Evolutionary conservation across 2,888 invertebrate genomes (phyloP).

Genomic region (Ophion slaviceki): DNA sequence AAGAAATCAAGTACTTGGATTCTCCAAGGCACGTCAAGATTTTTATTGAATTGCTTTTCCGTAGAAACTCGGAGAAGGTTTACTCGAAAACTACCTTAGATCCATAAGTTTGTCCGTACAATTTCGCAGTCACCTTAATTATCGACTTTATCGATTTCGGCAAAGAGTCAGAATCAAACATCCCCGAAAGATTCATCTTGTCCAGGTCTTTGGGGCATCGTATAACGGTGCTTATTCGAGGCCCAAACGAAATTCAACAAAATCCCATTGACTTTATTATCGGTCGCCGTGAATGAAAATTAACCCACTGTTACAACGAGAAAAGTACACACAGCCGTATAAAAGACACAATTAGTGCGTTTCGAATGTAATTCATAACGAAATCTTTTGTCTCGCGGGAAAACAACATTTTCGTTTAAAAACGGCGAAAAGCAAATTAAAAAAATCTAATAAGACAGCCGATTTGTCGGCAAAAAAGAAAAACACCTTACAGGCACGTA

Average conservation of each 20-base stretch:
- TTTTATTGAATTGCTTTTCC: too few relatives aligned
- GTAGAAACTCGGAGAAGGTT: too few relatives aligned
- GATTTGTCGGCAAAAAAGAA: conserved; percentile 22
- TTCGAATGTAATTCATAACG: conserved; percentile 7
- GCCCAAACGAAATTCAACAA: background rate
- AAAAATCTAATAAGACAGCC: conserved; percentile 1
- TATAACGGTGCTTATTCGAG: background rate
- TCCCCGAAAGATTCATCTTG: background rate
- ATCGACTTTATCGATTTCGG: too few relatives aligned
- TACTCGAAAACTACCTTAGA: too few relatives aligned
- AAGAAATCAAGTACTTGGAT: too few relatives aligned
- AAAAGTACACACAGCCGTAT: background rate
- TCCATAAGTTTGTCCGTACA: too few relatives aligned
- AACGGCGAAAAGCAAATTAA: conserved; percentile 6
- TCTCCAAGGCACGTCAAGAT: too few relatives aligned
- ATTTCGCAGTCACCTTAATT: too few relatives aligned
- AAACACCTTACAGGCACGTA: conserved; percentile 34
- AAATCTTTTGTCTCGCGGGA: conserved; percentile 21
- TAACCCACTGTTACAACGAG: background rate
- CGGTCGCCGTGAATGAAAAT: background rate
- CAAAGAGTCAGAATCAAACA: background rate
- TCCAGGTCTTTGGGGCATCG: conserved; percentile 5
- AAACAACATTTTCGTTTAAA: background rate
- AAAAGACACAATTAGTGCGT: background rate
- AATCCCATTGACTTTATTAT: conserved; percentile 7